These are phyloP conservation scores for Rutpela maculata DNA, from an alignment of 2,888 invertebrate species.

Conservation along the genomic window DNA sequence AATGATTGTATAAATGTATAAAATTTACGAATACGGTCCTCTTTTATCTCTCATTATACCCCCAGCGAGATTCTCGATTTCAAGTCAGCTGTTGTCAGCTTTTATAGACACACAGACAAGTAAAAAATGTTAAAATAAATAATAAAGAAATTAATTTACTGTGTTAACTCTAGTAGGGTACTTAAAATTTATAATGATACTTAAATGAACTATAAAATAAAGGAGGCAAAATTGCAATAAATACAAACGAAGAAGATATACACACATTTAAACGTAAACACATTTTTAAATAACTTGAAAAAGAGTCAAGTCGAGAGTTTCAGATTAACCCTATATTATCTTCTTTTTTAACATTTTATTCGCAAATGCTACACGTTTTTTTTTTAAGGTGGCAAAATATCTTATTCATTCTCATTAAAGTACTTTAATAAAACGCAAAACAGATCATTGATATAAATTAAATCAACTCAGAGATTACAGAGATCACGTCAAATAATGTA, in stretches of 20 bases:
- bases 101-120: constrained; percentile 34
- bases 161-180: constrained; percentile 24
- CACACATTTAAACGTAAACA: not conserved
- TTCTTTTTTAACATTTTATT: too few relatives aligned
- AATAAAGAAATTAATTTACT: constrained; percentile 39
- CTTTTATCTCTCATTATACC: constrained; percentile 28
- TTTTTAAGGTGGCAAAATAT: too few relatives aligned
- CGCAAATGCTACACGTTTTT: too few relatives aligned
- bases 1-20: not conserved
- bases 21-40: constrained; percentile 41
- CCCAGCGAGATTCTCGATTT: constrained; percentile 43
- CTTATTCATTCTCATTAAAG: too few relatives aligned
- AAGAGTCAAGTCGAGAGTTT: too few relatives aligned
- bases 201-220: constrained; percentile 42
- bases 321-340: too few relatives aligned
- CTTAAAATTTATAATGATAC: constrained; percentile 39
- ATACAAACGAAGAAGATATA: constrained; percentile 27
- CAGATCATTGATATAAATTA: too few relatives aligned
- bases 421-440: too few relatives aligned
- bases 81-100: constrained; percentile 45
- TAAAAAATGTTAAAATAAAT: constrained; percentile 39
- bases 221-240: constrained; percentile 32
- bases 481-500: too few relatives aligned
- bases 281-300: too few relatives aligned
- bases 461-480: too few relatives aligned